Evolutionary conservation across 2,888 invertebrate genomes (phyloP).

Genomic region (Drosophila merina): DNA sequence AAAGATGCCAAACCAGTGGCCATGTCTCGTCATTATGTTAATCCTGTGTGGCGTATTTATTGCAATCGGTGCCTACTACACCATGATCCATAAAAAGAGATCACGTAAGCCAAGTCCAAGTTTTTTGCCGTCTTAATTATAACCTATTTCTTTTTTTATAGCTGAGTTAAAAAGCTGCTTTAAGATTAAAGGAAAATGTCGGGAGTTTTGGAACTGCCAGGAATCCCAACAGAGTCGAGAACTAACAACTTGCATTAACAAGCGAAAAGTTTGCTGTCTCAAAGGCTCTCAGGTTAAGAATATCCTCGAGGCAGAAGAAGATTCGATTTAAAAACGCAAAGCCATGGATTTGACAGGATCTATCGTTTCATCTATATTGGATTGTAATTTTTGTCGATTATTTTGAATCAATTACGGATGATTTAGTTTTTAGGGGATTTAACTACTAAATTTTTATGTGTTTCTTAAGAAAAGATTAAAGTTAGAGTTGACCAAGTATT

Average conservation of each 20-base stretch:
- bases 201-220: conserved; percentile 16
- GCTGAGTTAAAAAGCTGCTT: conserved; percentile 28
- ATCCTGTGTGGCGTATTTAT: not conserved
- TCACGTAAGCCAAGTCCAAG: not conserved
- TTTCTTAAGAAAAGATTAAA: not conserved
- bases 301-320: not conserved
- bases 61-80: conserved; percentile 22
- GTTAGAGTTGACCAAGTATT: not conserved
- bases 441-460: not conserved
- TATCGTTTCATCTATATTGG: too few relatives aligned
- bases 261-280: conserved; percentile 34
- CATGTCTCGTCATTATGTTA: conserved; percentile 5
- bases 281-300: not conserved
- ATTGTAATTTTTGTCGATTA: too few relatives aligned
- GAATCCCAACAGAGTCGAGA: not conserved
- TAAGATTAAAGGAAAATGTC: conserved; percentile 2
- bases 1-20: conserved; percentile 9
- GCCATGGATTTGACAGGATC: too few relatives aligned
- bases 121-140: not conserved
- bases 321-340: not conserved
- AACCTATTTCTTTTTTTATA: too few relatives aligned
- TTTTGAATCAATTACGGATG: too few relatives aligned
- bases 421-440: not conserved
- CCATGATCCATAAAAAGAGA: conserved; percentile 10
- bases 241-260: conserved; percentile 26